Base-by-base conservation (phyloP, 1,140 invertebrate species). In the Phocides pigmalion region DNA sequence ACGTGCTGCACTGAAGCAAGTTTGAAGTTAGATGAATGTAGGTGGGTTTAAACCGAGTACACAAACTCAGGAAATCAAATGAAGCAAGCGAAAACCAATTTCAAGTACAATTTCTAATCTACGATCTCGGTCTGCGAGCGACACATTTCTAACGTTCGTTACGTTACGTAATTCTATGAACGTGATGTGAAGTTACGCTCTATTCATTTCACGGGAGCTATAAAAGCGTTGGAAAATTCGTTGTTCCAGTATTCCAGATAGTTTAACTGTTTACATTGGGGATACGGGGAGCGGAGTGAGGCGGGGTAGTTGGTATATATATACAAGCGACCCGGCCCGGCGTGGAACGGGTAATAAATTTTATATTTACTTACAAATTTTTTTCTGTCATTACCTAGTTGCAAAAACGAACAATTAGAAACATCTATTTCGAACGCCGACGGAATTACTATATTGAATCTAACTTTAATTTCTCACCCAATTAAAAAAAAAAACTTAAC, bases 191-290 rank as follows among this genome's bases (percentile, higher is more conserved):
- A 22, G 44, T 58, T 58, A 46, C 41, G 20, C 46, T 46, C n/a
- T n/a, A 20, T n/a, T n/a, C 6, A 4, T 42, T 68, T 68, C 58
- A 16, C n/a, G 35, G 66, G 39, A 67, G 66, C 66, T 63, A 72
- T 63, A 68, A 72, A 72, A 62, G 16, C 12, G 39, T 44, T 19
- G 14, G 17, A 46, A 56, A 20, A 16, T 64, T 46, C 47, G 22
- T 20, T 53, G 70, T 19, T 68, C 62, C 62, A 62, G 58, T 65
- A 72, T 72, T 35, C 70, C 53, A 59, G 32, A 61, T 72, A 66
- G 51, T 61, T 68, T 61, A 25, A 65, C 49, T 58, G 70, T 72
- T 72, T 72, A 72, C 65, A 17, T 66, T 66, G n/a, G 14, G n/a
- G n/a, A n/a, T n/a, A n/a, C n/a, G 14, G 54, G 61, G 12, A 35